phyloP scores from a whole-genome alignment of 2,797 vertebrate species.

The Gallirallus australis region DNA sequence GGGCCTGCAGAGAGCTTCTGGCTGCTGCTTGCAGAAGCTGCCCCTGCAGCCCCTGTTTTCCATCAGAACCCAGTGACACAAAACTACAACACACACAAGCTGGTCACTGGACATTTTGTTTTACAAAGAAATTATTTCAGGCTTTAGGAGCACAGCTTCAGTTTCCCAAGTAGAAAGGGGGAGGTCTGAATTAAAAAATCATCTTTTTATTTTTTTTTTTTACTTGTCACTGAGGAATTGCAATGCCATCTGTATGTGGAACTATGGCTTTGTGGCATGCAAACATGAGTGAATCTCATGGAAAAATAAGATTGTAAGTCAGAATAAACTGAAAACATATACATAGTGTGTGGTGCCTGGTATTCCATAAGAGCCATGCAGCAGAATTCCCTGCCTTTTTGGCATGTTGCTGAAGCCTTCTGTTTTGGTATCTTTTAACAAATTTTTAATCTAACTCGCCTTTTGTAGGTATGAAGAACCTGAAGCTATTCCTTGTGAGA shows the following conservation, averaged over 20 bases:
- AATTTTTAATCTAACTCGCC: background rate
- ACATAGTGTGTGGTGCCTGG: background rate
- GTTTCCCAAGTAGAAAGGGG: background rate
- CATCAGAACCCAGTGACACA: too few species aligned
- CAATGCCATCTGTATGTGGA: background rate
- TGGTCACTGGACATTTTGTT: background rate
- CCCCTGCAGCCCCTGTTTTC: too few species aligned
- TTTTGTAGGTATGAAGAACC: slow-evolving; percentile 69
- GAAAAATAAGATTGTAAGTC: background rate
- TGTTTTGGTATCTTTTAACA: background rate
- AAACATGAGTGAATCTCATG: background rate
- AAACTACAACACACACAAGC: too few species aligned
- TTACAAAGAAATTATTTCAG: background rate
- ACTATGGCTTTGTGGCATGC: background rate
- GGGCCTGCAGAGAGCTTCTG: too few species aligned
- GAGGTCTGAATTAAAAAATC: background rate
- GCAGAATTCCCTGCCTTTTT: background rate
- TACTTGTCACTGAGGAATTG: background rate
- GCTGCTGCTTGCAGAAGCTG: too few species aligned
- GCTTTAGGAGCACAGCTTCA: background rate
- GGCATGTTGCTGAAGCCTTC: background rate
- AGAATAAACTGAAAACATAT: background rate
- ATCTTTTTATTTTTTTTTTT: background rate
- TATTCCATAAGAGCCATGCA: background rate
- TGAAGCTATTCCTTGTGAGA: slow-evolving; percentile 52